Evolutionary conservation across 2,113 vertebrate species (phyloP).

Genomic region (Murina feae): DNA sequence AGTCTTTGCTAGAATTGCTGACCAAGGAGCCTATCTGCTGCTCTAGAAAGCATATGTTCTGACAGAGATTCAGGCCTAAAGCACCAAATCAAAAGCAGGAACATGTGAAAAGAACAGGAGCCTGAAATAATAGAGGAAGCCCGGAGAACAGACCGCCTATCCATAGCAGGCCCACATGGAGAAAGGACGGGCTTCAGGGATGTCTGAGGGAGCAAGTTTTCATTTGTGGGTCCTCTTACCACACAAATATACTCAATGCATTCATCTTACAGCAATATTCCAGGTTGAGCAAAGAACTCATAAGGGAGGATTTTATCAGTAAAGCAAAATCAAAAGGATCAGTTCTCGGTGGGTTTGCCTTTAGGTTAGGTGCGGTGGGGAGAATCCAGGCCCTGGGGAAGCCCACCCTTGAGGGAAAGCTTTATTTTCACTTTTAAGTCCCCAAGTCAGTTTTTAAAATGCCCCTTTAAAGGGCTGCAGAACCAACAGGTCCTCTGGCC

Average conservation of each 20-base stretch:
- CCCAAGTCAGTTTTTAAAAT: constrained; percentile 11
- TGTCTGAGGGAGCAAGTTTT: neutral
- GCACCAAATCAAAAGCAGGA: neutral
- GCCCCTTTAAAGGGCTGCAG: neutral
- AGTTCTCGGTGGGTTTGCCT: neutral
- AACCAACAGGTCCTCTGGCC: neutral
- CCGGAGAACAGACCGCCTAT: neutral
- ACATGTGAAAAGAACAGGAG: neutral
- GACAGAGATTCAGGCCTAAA: neutral
- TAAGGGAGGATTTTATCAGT: neutral
- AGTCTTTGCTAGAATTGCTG: neutral
- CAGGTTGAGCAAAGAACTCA: constrained; percentile 15
- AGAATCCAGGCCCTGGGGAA: neutral
- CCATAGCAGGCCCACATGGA: neutral
- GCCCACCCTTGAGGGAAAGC: neutral
- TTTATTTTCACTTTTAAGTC: constrained; percentile 46
- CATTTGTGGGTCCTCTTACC: neutral
- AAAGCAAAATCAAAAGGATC: constrained; percentile 21
- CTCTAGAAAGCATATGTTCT: neutral
- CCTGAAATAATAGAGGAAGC: neutral
- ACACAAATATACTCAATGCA: neutral
- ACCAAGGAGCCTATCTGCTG: neutral
- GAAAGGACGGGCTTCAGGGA: neutral
- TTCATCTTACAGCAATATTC: constrained; percentile 37
- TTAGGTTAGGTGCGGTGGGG: neutral